Evolutionary conservation across 35 echinoderm and acorn worm species (phyloP), one percentile per base, ranked within the genome.

Genomic region (Heliocidaris erythrogramma): DNA sequence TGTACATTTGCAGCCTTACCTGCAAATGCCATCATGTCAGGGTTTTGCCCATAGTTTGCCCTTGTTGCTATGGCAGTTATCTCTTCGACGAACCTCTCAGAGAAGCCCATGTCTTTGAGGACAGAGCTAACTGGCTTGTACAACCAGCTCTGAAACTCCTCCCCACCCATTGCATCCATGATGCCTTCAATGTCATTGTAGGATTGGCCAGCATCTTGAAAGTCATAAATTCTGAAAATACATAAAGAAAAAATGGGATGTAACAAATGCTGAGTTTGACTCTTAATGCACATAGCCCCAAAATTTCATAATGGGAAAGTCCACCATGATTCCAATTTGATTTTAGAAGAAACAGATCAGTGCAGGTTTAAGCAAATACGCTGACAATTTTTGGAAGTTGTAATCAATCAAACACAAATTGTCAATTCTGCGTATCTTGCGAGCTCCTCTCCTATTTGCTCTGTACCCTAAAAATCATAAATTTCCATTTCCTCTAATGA

Each of bases 1-100:
- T n/a, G n/a, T n/a, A n/a, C 35, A 42, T 2, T 84, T 84, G 14
- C n/a, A 18, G 69, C 14, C 69, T 84, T 29, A 84, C 94, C 94
- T 90, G 94, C 94, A 95, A 95, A 95, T 21, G 52, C 94, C 27
- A 90, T 59, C 94, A 95, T 95, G 32, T 95, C 61, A 2, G 56
- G 52, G 10, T 52, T 48, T 56, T 95, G 94, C 9, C 94, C 94
- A 92, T 95, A 95, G 59, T 95, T 95, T 29, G 60, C 94, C 47
- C 94, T 92, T 32, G 89, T 92, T n/a, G 94, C 94, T 47, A 95
- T 71, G 13, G 94, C 47, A 29, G 61, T 52, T 2, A 95, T 17
- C 88, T 95, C 94, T 35, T 91, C 30, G 90, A 95, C 48, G n/a
- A 92, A 60, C 53, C 87, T 47, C 27, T 92, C 50, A 21, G 87